Evolutionary conservation across 2,797 vertebrate genomes (phyloP), one percentile per base, ranked within the genome.

Genomic region (Sebastes itinus): DNA sequence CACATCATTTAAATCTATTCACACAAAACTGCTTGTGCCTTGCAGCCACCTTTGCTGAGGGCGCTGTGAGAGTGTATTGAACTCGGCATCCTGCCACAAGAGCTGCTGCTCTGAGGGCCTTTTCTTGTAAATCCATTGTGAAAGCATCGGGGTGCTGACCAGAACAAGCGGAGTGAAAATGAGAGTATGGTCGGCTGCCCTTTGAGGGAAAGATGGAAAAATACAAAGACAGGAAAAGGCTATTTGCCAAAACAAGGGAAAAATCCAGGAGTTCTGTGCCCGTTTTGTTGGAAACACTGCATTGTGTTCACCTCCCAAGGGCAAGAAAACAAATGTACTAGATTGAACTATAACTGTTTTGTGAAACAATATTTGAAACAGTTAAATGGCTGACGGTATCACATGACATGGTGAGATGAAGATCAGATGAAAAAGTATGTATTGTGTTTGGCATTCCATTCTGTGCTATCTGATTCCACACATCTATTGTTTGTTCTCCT

Each of bases 101-200:
- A 65, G 73, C 69, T 20, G 70, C 78, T 52, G 84, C 75, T 89
- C 56, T 72, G 35, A 27, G 78, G 84, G 78, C 27, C 67, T 77
- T 85, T 32, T 87, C 75, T 87, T 25, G 7, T 84, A 87, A 91
- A 92, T 88, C 74, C 56, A 66, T 54, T 86, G 55, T 88, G 84
- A 91, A 89, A 85, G 80, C 82, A 78, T 71, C 33, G 59, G 75
- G 78, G 72, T 68, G 30, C 76, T 84, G 80, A 87, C 85, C 71
- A 74, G 77, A 69, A 69, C 16, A 7, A 77, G 63, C 16, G 28
- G 61, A 86, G 63, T 6, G 28, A 75, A 80, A 85, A 84, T 20
- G 54, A 88, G 27, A 84, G 80, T 16, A 52, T 12, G 67, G 61
- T 68, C n/a, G 8, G 52, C 70, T 84, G 75, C 77, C 42, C 27